phyloP scores from a whole-genome alignment of 1,140 invertebrate genomes.

The Mercenaria mercenaria region DNA sequence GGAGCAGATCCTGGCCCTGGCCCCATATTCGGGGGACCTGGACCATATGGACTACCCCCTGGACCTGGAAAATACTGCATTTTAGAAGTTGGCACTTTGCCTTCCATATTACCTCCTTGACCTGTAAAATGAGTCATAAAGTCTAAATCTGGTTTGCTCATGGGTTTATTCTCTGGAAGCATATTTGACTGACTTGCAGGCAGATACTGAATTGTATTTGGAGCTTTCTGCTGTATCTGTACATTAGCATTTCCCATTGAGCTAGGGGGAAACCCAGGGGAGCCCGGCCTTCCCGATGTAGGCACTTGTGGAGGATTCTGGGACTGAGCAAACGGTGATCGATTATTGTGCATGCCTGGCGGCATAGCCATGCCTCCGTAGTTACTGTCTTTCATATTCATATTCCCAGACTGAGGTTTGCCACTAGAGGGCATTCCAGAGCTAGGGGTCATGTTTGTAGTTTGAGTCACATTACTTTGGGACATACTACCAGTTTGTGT shows the following conservation, averaged over 20 bases:
- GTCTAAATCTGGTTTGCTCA: conserved; percentile 96
- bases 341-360: conserved; percentile 60
- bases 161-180: conserved; percentile 86
- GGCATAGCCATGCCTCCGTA: conserved; percentile 51
- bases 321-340: conserved; percentile 66
- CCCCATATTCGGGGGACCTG: conserved; percentile 73
- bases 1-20: conserved; percentile 76
- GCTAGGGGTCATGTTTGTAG: conserved; percentile 35
- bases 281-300: conserved; percentile 68
- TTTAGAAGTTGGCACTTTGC: conserved; percentile 91
- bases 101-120: conserved; percentile 88
- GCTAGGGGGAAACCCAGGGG: conserved; percentile 73
- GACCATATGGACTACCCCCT: conserved; percentile 75
- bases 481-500: conserved; percentile 52
- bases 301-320: conserved; percentile 69
- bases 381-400: conserved; percentile 54
- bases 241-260: conserved; percentile 86
- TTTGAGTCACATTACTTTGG: conserved; percentile 50
- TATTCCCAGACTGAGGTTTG: conserved; percentile 31
- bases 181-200: conserved; percentile 89
- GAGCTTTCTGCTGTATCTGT: conserved; percentile 96
- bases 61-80: conserved; percentile 87
- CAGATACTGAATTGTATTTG: conserved; percentile 99
- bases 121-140: conserved; percentile 94
- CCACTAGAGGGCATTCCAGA: conserved; percentile 37